phyloP scores from a whole-genome alignment of 2,797 vertebrate species.

The Mormyrus hasselquistii region DNA sequence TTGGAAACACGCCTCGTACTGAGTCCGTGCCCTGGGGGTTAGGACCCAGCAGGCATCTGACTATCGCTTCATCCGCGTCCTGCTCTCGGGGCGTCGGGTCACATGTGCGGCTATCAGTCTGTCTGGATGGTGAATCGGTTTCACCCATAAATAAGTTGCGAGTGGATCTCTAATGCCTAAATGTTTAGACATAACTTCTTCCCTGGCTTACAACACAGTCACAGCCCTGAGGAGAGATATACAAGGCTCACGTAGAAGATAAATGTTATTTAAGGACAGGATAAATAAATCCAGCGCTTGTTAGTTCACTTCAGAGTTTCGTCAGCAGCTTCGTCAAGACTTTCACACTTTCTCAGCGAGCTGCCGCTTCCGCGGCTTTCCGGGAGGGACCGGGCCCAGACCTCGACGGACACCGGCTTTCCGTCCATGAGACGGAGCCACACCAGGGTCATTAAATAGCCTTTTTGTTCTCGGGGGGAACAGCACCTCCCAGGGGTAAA shows the following conservation, averaged over 20 bases:
- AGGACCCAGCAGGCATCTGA: background rate
- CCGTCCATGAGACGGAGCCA: background rate
- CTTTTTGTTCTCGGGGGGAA: background rate
- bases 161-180: conserved; percentile 12
- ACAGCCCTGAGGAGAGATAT: conserved; percentile 28
- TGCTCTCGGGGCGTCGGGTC: background rate
- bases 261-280: conserved; percentile 30
- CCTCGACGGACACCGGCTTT: background rate
- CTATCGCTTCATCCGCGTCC: background rate
- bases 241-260: conserved; percentile 31
- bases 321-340: background rate
- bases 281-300: background rate
- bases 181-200: conserved; percentile 40
- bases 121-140: background rate
- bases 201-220: conserved; percentile 32
- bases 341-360: background rate
- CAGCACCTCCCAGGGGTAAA: background rate
- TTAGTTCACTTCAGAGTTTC: background rate
- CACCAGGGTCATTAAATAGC: background rate
- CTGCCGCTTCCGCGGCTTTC: background rate
- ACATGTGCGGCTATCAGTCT: conserved; percentile 20
- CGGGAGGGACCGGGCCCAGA: background rate
- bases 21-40: background rate
- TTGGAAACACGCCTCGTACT: background rate
- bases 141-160: background rate